Evolutionary conservation across 2,113 vertebrate genomes (phyloP).

Genomic region (Lucifuga dentata): DNA sequence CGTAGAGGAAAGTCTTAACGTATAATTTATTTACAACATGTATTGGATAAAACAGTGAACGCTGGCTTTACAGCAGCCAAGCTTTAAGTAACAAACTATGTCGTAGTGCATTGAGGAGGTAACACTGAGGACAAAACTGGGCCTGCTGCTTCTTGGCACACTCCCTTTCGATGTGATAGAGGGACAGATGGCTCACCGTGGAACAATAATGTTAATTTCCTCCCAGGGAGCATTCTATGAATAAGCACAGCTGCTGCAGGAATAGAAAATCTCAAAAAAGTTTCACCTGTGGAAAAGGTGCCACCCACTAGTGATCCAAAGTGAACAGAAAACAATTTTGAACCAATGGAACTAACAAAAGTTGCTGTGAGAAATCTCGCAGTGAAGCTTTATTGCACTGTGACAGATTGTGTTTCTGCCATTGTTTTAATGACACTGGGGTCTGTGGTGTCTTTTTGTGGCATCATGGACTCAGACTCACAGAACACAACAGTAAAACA

Average conservation of each 20-base stretch:
- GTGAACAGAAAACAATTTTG: background rate
- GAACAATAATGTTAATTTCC: conserved; percentile 42
- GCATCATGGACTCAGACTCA: conserved; percentile 27
- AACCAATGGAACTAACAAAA: background rate
- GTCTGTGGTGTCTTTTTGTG: conserved; percentile 36
- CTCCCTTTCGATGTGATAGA: conserved; percentile 22
- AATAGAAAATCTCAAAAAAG: conserved; percentile 31
- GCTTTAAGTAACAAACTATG: conserved; percentile 37
- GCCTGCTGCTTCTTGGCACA: conserved; percentile 59
- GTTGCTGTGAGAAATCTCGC: background rate
- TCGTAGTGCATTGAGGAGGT: conserved; percentile 44
- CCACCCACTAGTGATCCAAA: background rate
- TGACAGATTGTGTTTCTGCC: background rate
- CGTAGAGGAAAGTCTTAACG: background rate
- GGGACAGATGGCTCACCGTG: conserved; percentile 71
- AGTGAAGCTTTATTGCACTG: background rate
- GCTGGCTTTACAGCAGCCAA: background rate
- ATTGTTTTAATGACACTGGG: conserved; percentile 28
- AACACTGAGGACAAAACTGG: conserved; percentile 49
- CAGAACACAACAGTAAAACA: conserved; percentile 14
- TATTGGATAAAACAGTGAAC: background rate
- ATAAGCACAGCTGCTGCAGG: conserved; percentile 5
- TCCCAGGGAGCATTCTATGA: conserved; percentile 34
- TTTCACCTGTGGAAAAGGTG: conserved; percentile 9
- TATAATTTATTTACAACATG: conserved; percentile 5